Conservation (phyloP, 2,888 invertebrate genomes). For the Hydroisotoma schaefferi region DNA sequence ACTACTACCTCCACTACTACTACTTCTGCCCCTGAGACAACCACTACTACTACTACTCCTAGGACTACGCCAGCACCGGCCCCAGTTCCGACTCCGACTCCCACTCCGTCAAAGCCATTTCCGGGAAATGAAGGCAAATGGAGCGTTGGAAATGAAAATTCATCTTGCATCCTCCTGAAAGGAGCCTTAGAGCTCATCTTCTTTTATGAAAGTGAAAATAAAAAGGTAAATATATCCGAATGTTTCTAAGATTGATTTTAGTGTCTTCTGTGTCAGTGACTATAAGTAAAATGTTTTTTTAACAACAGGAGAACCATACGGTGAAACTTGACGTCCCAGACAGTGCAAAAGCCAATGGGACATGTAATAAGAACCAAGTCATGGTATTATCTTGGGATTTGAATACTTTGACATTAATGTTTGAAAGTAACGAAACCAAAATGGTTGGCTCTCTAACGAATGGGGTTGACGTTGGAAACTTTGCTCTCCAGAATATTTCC, state of each 20-base stretch:
- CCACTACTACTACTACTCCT: conserved; percentile 47
- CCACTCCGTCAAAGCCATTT: conserved; percentile 48
- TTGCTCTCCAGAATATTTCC: conserved; percentile 20
- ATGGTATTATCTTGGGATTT: conserved; percentile 53
- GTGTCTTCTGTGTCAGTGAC: not conserved
- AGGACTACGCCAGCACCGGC: conserved; percentile 20
- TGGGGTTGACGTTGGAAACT: conserved; percentile 29
- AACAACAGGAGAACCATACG: conserved; percentile 17
- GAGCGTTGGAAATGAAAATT: conserved; percentile 55
- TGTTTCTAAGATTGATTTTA: conserved; percentile 4
- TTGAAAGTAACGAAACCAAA: conserved; percentile 53
- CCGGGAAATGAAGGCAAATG: conserved; percentile 56
- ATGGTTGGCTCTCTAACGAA: conserved; percentile 25
- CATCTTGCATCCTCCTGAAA: conserved; percentile 63
- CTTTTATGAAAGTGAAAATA: conserved; percentile 53
- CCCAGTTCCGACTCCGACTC: conserved; percentile 23
- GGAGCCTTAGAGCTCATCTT: conserved; percentile 66
- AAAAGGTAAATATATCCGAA: conserved; percentile 51
- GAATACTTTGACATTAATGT: conserved; percentile 52
- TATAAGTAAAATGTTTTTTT: not conserved
- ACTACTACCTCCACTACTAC: conserved; percentile 53
- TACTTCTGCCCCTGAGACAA: conserved; percentile 50
- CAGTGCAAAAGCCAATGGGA: conserved; percentile 51
- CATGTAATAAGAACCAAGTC: conserved; percentile 53
- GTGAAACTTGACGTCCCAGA: conserved; percentile 37